Conservation (phyloP, 2,888 invertebrate genomes). For the Cephus spinipes region DNA sequence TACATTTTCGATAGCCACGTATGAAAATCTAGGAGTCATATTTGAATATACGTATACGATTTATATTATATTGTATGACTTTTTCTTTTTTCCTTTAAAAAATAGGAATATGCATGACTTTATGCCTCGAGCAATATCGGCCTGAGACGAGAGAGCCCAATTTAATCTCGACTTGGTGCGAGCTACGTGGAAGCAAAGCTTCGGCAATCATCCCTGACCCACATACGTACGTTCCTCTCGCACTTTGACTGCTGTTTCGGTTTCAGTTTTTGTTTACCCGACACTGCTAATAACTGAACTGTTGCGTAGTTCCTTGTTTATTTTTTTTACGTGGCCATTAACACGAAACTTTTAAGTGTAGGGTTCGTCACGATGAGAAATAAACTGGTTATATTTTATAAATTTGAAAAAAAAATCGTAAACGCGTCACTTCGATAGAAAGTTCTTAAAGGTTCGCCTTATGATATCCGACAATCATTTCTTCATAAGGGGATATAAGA, state of each 20-base stretch:
- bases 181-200: constrained; percentile 15
- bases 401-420: not conserved
- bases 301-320: not conserved
- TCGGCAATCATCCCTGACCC: constrained; percentile 21
- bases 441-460: no score
- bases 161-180: constrained; percentile 19
- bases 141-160: constrained; percentile 2
- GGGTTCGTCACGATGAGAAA: not conserved
- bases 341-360: not conserved
- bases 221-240: constrained; percentile 15
- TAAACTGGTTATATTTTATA: not conserved
- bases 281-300: not conserved
- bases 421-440: not conserved
- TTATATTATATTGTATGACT: not conserved
- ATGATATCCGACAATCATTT: not conserved
- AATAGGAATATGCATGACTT: not conserved
- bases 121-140: not conserved
- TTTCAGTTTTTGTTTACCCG: not conserved
- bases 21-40: not conserved
- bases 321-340: not conserved
- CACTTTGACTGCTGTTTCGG: constrained; percentile 3
- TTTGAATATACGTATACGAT: not conserved
- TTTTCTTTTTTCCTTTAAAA: not conserved
- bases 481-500: not conserved
- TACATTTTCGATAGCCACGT: not conserved